These are phyloP conservation scores for Cryptocephalus moraei DNA, from an alignment of 2,888 invertebrate species.

Conservation along the genomic window DNA sequence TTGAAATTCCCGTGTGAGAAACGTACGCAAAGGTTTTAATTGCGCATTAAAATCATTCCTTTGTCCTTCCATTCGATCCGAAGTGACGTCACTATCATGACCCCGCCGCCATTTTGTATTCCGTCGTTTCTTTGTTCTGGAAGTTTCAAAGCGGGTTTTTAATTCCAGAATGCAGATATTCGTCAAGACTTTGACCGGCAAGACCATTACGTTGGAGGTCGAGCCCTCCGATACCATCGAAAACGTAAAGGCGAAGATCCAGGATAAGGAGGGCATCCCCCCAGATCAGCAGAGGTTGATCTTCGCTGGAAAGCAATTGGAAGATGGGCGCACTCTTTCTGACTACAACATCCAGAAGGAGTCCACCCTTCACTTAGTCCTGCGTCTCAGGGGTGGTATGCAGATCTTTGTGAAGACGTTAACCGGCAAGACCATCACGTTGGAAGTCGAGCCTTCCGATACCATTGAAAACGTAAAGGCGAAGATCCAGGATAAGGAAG, in stretches of 20 bases:
- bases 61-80: too few relatives aligned
- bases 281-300: constrained; percentile 1
- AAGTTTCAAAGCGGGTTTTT: too few relatives aligned
- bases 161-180: neutral
- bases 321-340: neutral
- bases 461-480: constrained; percentile 93
- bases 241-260: constrained; percentile 1
- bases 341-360: constrained; percentile 1
- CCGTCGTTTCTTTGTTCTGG: too few relatives aligned
- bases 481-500: constrained; percentile 82
- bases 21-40: too few relatives aligned
- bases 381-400: constrained; percentile 61
- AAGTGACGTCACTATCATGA: too few relatives aligned
- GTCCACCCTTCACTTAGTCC: constrained; percentile 64
- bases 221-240: constrained; percentile 2
- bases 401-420: constrained; percentile 84
- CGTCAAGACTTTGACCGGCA: constrained; percentile 1
- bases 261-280: constrained; percentile 2
- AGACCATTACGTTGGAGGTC: constrained; percentile 1
- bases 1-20: too few relatives aligned
- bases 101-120: too few relatives aligned
- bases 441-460: constrained; percentile 82
- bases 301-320: neutral
- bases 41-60: too few relatives aligned
- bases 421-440: constrained; percentile 83